These are phyloP conservation scores for Phlogophora meticulosa DNA, from an alignment of 2,888 invertebrate genomes.

Conservation along the genomic window DNA sequence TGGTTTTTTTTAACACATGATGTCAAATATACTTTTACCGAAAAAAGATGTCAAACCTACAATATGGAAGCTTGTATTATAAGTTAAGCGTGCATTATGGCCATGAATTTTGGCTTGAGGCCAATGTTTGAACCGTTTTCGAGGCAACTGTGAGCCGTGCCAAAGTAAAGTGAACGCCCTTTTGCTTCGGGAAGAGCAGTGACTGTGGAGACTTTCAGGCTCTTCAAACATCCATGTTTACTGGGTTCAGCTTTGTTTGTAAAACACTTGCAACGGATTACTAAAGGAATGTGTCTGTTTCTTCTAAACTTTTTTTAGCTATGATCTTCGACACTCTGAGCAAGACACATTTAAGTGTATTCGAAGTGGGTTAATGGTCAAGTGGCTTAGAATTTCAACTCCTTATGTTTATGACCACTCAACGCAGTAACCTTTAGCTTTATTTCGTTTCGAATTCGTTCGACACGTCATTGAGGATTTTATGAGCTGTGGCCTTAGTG, in stretches of 20 bases:
- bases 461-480: conserved; percentile 44
- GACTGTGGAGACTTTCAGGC: conserved; percentile 75
- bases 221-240: conserved; percentile 68
- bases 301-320: conserved; percentile 8
- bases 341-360: conserved; percentile 18
- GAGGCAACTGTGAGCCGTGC: conserved; percentile 74
- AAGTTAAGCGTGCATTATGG: conserved; percentile 74
- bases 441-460: conserved; percentile 50
- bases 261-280: conserved; percentile 24
- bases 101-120: conserved; percentile 74
- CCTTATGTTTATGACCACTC: conserved; percentile 37
- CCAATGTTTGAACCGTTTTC: conserved; percentile 80
- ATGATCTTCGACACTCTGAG: conserved; percentile 16
- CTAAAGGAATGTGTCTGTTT: conserved; percentile 9
- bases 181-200: conserved; percentile 75
- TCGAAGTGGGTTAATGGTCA: conserved; percentile 46
- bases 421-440: conserved; percentile 49
- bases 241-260: conserved; percentile 56
- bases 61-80: conserved; percentile 67
- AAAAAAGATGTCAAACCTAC: conserved; percentile 65
- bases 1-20: not conserved
- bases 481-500: conserved; percentile 22
- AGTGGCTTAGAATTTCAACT: conserved; percentile 45
- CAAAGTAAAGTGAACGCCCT: conserved; percentile 80
- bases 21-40: conserved; percentile 30